Conservation (phyloP, 1,140 invertebrate species). For the Drosophila seguyi region DNA sequence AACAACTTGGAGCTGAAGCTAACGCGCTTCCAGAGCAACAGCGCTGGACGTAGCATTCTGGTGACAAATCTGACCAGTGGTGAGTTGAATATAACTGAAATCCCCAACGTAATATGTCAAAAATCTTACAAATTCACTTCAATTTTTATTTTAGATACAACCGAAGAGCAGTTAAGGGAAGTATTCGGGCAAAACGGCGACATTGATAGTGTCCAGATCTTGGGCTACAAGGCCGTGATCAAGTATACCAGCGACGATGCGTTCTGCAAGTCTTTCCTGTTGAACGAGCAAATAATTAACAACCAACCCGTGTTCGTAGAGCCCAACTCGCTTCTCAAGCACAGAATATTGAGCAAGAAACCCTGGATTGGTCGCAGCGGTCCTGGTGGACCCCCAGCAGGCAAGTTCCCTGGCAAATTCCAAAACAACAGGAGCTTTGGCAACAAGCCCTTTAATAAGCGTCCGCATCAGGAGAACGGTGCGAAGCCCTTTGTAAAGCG, state of each 20-base stretch:
- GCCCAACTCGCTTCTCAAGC: constrained; percentile 62
- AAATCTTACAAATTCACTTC: background rate
- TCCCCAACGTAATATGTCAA: background rate
- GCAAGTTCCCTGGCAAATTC: background rate
- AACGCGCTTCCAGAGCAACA: constrained; percentile 11
- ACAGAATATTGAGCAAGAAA: constrained; percentile 7
- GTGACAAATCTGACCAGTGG: constrained; percentile 50
- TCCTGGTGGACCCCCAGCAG: background rate
- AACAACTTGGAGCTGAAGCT: constrained; percentile 57
- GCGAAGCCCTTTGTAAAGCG: constrained; percentile 37
- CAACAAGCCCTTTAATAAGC: constrained; percentile 61
- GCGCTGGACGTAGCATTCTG: constrained; percentile 22
- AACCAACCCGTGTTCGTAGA: constrained; percentile 64
- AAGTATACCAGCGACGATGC: constrained; percentile 56
- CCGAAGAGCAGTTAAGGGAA: constrained; percentile 36
- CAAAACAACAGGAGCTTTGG: constrained; percentile 33
- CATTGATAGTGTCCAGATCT: constrained; percentile 40
- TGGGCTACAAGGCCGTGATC: constrained; percentile 38
- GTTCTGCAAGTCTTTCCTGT: constrained; percentile 72
- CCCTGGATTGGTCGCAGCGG: background rate
- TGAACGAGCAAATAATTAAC: constrained; percentile 45
- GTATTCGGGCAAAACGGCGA: constrained; percentile 53
- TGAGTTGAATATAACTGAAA: constrained; percentile 19
- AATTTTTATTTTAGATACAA: constrained; percentile 14
- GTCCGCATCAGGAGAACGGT: constrained; percentile 29